A percentile compares a stretch with the other conserved stretches of the same genome.
Conservation (phyloP, 2,113 vertebrate genomes). For the Machaerirhynchus nigripectus region DNA sequence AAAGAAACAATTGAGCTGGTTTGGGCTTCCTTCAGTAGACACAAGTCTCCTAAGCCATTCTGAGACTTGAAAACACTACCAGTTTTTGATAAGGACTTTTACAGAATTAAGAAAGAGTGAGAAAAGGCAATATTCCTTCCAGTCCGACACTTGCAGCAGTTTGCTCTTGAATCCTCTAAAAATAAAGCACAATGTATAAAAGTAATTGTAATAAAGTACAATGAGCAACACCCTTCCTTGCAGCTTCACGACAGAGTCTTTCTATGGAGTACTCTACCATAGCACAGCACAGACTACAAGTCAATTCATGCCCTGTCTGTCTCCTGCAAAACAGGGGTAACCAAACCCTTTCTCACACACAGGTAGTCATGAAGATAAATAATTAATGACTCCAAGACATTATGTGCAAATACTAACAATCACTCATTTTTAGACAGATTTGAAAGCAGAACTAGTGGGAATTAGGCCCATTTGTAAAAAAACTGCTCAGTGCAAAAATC, state of each 20-base stretch:
- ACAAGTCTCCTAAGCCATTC: not conserved
- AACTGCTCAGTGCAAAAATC: not conserved
- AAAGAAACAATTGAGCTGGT: conserved; percentile 6
- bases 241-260: not conserved
- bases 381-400: not conserved
- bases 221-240: not conserved
- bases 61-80: not conserved
- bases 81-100: not conserved
- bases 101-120: not conserved
- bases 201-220: too few relatives aligned
- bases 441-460: not conserved
- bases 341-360: not conserved
- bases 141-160: not conserved
- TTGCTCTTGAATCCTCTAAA: not conserved
- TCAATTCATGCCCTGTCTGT: not conserved
- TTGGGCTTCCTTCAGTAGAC: not conserved
- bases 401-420: not conserved
- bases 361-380: not conserved
- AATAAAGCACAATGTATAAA: not conserved
- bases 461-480: not conserved
- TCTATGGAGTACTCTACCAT: not conserved
- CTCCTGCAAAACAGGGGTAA: not conserved
- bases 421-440: not conserved
- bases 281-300: not conserved
- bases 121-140: conserved; percentile 3